These are phyloP conservation scores for Akabosia matsudoensis DNA, from an alignment of 1,140 invertebrate species.

Conservation along the genomic window DNA sequence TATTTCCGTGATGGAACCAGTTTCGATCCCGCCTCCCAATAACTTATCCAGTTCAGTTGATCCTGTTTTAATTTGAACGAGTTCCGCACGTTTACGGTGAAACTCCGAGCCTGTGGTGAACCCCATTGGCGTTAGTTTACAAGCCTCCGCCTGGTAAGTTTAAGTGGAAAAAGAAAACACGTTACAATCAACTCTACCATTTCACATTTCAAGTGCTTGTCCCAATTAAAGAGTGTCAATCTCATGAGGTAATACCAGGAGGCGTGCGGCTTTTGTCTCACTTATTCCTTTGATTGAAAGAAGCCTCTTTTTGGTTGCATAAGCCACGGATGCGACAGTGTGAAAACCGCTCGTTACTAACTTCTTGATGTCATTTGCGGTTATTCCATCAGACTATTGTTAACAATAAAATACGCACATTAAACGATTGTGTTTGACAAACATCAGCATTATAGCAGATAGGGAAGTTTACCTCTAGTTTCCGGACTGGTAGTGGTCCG, in stretches of 20 bases:
- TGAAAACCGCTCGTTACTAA: slow-evolving; percentile 87
- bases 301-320: slow-evolving; percentile 86
- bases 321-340: slow-evolving; percentile 94
- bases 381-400: slow-evolving; percentile 66
- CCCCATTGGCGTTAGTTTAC: slow-evolving; percentile 92
- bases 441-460: slow-evolving; percentile 20
- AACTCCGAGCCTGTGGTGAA: slow-evolving; percentile 96
- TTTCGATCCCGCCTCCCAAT: slow-evolving; percentile 95
- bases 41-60: slow-evolving; percentile 92
- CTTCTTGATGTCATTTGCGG: slow-evolving; percentile 86
- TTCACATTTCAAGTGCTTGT: slow-evolving; percentile 42
- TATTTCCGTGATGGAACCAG: slow-evolving; percentile 98
- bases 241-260: no score
- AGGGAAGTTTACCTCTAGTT: slow-evolving; percentile 58
- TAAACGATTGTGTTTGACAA: background rate
- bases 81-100: slow-evolving; percentile 85
- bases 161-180: background rate
- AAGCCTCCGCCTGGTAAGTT: slow-evolving; percentile 67
- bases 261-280: slow-evolving; percentile 95
- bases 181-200: background rate
- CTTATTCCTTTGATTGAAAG: slow-evolving; percentile 93
- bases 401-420: background rate
- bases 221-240: no score
- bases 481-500: slow-evolving; percentile 60
- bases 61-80: slow-evolving; percentile 85